A percentile compares a stretch with the other conserved stretches of the same genome.
Evolutionary conservation across 2,113 vertebrate species (phyloP).

Genomic region (Leptobrachium leishanense): DNA sequence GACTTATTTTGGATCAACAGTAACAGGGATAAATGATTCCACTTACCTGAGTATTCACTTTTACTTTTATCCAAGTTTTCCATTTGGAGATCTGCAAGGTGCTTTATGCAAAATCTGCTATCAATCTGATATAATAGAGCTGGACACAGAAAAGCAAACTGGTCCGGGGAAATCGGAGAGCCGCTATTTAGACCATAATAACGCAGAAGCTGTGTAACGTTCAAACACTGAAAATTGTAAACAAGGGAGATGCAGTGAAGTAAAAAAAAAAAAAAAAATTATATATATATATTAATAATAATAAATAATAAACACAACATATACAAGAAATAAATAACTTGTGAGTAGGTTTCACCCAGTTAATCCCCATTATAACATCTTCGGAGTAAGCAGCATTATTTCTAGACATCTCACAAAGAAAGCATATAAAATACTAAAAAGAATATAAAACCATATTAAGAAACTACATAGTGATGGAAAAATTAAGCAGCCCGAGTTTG

Average conservation of each 20-base stretch:
- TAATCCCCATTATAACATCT: no score
- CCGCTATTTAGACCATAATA: slow-evolving; percentile 80
- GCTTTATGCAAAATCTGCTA: slow-evolving; percentile 87
- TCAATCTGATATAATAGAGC: slow-evolving; percentile 96
- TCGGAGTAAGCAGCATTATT: no score
- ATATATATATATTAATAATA: no score
- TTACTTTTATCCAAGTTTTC: slow-evolving; percentile 70
- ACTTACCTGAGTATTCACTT: slow-evolving; percentile 74
- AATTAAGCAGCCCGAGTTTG: no score
- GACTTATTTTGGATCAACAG: no score
- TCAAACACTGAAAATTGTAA: slow-evolving; percentile 80
- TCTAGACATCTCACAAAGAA: no score
- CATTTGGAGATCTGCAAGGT: slow-evolving; percentile 78
- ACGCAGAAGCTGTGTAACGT: slow-evolving; percentile 85
- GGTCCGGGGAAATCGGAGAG: slow-evolving; percentile 78
- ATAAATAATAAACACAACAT: no score
- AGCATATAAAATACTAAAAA: no score
- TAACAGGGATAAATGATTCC: not conserved
- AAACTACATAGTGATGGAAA: no score
- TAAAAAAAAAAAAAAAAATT: not conserved
- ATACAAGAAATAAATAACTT: no score
- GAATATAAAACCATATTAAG: no score
- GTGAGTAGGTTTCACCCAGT: no score
- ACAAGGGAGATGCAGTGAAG: not conserved
- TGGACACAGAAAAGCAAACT: slow-evolving; percentile 91